Evolutionary conservation across 2,113 vertebrate genomes (phyloP).

Genomic region (Eurystomus gularis): DNA sequence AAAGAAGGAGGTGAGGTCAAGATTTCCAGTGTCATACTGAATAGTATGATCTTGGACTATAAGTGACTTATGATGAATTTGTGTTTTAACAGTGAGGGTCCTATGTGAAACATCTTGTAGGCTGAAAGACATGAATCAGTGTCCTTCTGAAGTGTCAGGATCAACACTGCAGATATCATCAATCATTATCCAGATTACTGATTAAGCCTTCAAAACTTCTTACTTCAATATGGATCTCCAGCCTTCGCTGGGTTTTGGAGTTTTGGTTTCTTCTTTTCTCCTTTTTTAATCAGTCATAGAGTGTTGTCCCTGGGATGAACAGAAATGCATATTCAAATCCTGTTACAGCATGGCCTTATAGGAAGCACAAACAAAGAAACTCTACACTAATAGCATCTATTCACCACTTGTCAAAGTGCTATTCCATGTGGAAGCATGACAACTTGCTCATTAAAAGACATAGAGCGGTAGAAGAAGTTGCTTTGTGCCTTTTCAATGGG

Average conservation of each 20-base stretch:
- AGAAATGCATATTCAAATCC: not conserved
- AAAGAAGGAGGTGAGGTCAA: not conserved
- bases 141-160: not conserved
- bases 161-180: not conserved
- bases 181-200: not conserved
- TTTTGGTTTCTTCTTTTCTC: not conserved
- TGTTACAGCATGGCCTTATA: not conserved
- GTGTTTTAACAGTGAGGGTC: not conserved
- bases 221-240: not conserved
- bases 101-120: not conserved
- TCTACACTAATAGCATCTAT: not conserved
- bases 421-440: not conserved
- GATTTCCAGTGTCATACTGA: not conserved
- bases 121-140: not conserved
- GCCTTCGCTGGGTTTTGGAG: not conserved
- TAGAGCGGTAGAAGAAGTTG: not conserved
- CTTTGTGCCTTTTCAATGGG: not conserved
- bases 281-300: fast-evolving
- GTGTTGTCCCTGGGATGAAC: not conserved
- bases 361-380: not conserved
- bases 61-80: not conserved
- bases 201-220: not conserved
- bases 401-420: not conserved
- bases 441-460: not conserved
- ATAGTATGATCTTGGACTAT: not conserved